These are phyloP conservation scores for Ceyx margarethae DNA, from an alignment of 2,113 vertebrate genomes.

Conservation along the genomic window DNA sequence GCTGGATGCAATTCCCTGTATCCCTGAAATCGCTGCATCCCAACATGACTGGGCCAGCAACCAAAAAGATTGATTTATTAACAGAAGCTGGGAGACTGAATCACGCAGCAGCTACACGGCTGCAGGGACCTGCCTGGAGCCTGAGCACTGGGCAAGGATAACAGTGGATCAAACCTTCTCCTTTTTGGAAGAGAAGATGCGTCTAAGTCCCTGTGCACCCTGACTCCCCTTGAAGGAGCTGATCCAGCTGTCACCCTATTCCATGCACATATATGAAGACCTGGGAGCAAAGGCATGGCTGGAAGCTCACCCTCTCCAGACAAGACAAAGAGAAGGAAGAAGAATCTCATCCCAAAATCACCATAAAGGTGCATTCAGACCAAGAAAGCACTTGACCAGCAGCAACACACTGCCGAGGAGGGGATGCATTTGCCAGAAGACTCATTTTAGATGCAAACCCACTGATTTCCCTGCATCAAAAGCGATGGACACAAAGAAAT, in stretches of 20 bases:
- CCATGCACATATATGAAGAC: background rate
- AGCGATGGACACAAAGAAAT: background rate
- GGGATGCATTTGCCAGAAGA: background rate
- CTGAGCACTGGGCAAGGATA: no score
- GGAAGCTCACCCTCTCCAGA: background rate
- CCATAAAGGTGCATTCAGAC: background rate
- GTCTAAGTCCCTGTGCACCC: no score
- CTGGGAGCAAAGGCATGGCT: background rate
- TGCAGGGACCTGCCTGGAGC: no score
- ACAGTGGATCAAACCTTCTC: no score
- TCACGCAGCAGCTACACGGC: no score
- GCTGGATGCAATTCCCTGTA: background rate
- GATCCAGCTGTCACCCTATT: background rate
- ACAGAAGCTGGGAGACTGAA: no score
- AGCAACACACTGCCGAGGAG: background rate
- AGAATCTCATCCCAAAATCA: background rate
- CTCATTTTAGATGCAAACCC: background rate
- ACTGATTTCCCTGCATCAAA: background rate
- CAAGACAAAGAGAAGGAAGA: background rate
- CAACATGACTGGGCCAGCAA: no score
- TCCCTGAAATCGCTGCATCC: no score
- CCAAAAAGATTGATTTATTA: no score
- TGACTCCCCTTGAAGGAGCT: no score
- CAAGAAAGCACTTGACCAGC: background rate
- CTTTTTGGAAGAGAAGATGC: no score